phyloP scores from a whole-genome alignment of 2,113 vertebrate genomes.

The Cyprinodon variegatus region DNA sequence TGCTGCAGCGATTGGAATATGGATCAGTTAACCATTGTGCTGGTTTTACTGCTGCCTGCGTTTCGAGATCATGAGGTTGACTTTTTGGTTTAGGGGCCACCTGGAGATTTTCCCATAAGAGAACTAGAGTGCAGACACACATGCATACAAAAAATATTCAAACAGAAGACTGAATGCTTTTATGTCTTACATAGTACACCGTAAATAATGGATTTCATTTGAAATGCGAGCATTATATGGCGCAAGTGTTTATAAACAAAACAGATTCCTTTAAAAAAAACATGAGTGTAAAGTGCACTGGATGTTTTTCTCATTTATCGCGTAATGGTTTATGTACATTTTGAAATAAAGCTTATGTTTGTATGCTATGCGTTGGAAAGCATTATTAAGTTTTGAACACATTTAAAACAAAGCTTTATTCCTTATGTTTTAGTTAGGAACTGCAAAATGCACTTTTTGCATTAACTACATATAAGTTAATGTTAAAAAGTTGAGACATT shows the following conservation, averaged over 20 bases:
- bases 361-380: conserved; percentile 4
- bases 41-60: conserved; percentile 76
- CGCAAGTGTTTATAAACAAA: conserved; percentile 9
- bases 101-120: conserved; percentile 78
- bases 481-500: too few relatives aligned
- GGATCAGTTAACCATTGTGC: conserved; percentile 79
- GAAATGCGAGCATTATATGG: not conserved
- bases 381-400: not conserved
- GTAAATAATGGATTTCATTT: conserved; percentile 1
- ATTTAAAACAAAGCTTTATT: not conserved
- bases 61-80: conserved; percentile 62
- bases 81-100: conserved; percentile 75
- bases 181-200: conserved; percentile 19
- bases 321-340: conserved; percentile 51
- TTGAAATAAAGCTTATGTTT: conserved; percentile 74
- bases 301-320: conserved; percentile 30
- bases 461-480: too few relatives aligned
- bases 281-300: conserved; percentile 48
- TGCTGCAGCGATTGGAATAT: conserved; percentile 74
- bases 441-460: too few relatives aligned
- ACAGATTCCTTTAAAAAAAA: not conserved
- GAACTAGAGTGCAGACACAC: conserved; percentile 22
- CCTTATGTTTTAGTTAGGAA: not conserved
- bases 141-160: not conserved
- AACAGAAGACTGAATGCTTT: conserved; percentile 18